Evolutionary conservation across 2,113 vertebrate genomes (phyloP).

Genomic region (Salvelinus sp.): DNA sequence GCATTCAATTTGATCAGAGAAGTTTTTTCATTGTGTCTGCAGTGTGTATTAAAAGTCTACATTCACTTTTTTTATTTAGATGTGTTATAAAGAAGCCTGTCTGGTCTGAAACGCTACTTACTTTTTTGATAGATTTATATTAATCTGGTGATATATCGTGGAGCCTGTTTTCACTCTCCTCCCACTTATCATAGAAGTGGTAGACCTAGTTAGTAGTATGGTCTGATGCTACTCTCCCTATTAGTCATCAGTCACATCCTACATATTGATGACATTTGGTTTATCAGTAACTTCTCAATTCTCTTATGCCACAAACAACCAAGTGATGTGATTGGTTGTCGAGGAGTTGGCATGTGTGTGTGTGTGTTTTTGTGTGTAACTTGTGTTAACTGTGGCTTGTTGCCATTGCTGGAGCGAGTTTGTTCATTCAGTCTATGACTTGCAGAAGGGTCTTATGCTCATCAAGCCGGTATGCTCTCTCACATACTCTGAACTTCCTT

Average conservation of each 20-base stretch:
- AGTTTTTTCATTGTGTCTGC: background rate
- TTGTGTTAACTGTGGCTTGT: background rate
- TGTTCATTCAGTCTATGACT: background rate
- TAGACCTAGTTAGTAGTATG: background rate
- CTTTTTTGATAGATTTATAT: no score
- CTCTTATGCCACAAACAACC: conserved; percentile 16
- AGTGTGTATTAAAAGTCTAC: background rate
- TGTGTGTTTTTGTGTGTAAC: conserved; percentile 6
- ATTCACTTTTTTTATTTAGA: background rate
- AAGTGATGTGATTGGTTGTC: conserved; percentile 38
- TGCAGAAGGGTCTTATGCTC: background rate
- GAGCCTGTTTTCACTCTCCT: no score
- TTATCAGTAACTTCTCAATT: conserved; percentile 65
- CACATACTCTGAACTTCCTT: background rate
- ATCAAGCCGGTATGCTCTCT: background rate
- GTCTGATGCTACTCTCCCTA: background rate
- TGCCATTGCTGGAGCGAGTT: background rate
- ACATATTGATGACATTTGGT: conserved; percentile 51
- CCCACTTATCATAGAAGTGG: background rate
- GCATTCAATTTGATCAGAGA: background rate
- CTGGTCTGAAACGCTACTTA: no score
- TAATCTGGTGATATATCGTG: no score
- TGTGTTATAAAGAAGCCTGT: no score
- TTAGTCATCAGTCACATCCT: conserved; percentile 38
- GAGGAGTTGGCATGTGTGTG: conserved; percentile 23